Base-by-base conservation (phyloP, 2,113 vertebrate genomes). In the Ameiurus melas region DNA sequence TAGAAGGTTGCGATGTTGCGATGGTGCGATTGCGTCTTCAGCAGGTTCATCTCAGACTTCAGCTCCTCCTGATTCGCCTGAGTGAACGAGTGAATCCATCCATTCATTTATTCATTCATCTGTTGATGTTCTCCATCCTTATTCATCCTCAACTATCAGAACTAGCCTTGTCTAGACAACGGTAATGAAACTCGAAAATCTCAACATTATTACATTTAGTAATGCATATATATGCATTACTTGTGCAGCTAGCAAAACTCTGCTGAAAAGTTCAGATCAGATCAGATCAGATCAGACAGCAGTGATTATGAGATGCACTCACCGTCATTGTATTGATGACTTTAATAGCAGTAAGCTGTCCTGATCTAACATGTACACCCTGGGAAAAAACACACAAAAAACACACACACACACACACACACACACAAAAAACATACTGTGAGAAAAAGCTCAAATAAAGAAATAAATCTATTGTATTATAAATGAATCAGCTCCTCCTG, bases 1-100 rank as follows among this genome's bases (percentile, higher is more conserved):
- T 87, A 89, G 71, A 70, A 91, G 57, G 77, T 79, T 58, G 86
- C 90, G 70, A 91, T 87, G 83, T 91, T 91, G 27, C 83, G 78
- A 66, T 91, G 86, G 86, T 86, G 83, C 8, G 90, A 91, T 33
- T 89, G 89, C 57, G 87, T 88, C 86, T 80, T 91, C 78, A 91
- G 84, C 88, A 91, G 89, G 88, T 91, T 88, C 5, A 91, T 88
- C 79, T 91, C 90, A 39, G 80, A 53, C 57, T 73, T 87, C 39
- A 91, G 68, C 36, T 86, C 90, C 4, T 79, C 82, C 30, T 66
- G 55, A 55, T 4, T 22, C 5, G 20, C 51, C 87, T 87, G 86
- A 73, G 12, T 0, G 0, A 43, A 6, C 16, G 2, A 30, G 51
- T 17, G 17, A 36, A 64, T 55, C 47, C 36, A 79, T n/a, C 30